Base-by-base conservation (phyloP, 1,140 invertebrate genomes). In the Drosophila orosa region DNA sequence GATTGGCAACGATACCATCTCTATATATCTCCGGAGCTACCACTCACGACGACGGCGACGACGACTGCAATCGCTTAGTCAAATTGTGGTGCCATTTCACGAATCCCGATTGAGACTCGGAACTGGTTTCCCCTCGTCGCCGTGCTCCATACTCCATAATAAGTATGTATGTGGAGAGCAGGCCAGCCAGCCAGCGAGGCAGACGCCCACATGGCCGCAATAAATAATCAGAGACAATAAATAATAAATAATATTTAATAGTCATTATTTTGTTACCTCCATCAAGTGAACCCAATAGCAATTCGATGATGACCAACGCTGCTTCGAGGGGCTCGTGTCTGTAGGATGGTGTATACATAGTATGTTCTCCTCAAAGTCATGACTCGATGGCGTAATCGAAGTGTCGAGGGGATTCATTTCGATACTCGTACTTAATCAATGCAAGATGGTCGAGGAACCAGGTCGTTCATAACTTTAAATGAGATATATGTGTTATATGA, bases 71-170 rank as follows among this genome's bases (percentile, higher is more conserved):
- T 74, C 66, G 48, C 67, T 76, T 69, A 79, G 71, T 62, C 54
- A 76, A 86, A 83, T 83, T 78, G 66, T 63, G 67, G 63, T 68
- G 83, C 54, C 58, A 78, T 75, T 84, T 75, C 75, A 29, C 48
- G 50, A 57, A 65, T 72, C 44, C 47, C 37, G 35, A 33, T 25
- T 48, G 45, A 27, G 66, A 78, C 50, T 86, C 45, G 48, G 75
- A 89, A 89, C 83, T 83, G 84, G 83, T 87, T 87, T 89, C 56
- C 47, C 37, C 42, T 48, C 60, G 17, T 22, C 44, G 17, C 24
- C 50, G 44, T 27, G 31, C 47, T 19, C 45, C 17, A 40, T 63
- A 25, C 27, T 50, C 48, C 60, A 50, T 56, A 42, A 22, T 31
- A 25, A 45, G 44, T 66, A 29, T 60, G 44, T 66, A 29, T 60